Evolutionary conservation across 1,140 invertebrate species (phyloP).

Genomic region (Sminthurinus signatus): DNA sequence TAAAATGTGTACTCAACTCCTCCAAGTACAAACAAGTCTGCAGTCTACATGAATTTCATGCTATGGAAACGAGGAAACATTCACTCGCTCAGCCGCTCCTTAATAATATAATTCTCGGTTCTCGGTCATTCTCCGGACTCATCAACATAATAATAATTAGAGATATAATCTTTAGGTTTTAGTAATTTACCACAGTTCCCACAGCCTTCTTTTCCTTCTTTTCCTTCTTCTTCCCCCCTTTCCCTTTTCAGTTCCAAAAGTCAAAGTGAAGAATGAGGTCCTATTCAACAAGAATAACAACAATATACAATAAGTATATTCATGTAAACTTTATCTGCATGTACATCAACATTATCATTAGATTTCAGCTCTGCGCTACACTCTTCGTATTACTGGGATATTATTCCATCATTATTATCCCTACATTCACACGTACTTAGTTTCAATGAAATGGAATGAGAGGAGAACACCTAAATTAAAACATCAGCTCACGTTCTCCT

Average conservation of each 20-base stretch:
- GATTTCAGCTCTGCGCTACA: no score
- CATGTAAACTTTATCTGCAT: not conserved
- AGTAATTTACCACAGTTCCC: conserved; percentile 12
- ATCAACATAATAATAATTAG: not conserved
- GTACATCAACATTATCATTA: not conserved
- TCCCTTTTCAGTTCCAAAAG: no score
- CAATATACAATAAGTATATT: not conserved
- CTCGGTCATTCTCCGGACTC: not conserved
- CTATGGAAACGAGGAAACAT: no score
- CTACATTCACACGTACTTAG: not conserved
- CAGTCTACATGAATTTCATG: no score
- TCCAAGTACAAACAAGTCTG: no score
- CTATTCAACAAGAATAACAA: not conserved
- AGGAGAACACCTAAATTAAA: conserved; percentile 2
- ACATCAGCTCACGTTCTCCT: conserved; percentile 4
- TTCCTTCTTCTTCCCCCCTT: no score
- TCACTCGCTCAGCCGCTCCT: no score
- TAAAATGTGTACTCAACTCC: no score
- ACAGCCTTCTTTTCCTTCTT: not conserved
- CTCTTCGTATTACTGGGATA: not conserved
- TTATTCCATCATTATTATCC: not conserved
- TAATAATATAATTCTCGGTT: no score
- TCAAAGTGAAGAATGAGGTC: not conserved
- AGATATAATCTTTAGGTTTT: not conserved
- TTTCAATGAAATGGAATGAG: not conserved